phyloP scores from a whole-genome alignment of 2,888 invertebrate species.

The Trachelus iudaicus region DNA sequence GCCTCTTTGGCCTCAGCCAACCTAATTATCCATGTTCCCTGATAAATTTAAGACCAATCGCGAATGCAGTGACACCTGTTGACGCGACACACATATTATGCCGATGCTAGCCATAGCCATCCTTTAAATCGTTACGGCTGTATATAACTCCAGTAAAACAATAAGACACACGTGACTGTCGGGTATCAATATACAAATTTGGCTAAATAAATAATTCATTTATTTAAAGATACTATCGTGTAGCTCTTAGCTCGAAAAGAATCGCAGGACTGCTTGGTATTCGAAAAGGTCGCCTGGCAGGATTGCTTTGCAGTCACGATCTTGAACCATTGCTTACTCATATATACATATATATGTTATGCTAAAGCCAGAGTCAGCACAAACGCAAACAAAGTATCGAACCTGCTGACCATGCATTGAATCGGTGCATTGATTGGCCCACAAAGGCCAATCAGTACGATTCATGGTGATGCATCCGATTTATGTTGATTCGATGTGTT shows the following conservation, averaged over 20 bases:
- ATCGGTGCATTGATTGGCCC: constrained; percentile 15
- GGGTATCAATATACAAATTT: not conserved
- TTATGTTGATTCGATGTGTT: not conserved
- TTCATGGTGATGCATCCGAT: not conserved
- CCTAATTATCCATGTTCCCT: not conserved
- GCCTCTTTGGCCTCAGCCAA: not conserved
- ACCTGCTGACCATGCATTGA: constrained; percentile 9
- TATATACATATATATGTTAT: not conserved
- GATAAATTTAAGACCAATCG: not conserved
- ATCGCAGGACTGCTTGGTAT: not conserved
- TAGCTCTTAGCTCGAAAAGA: not conserved
- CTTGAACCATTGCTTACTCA: not conserved
- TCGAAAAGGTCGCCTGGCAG: not conserved
- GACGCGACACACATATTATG: not conserved
- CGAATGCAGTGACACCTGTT: not conserved
- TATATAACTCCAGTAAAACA: not conserved
- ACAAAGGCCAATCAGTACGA: constrained; percentile 21
- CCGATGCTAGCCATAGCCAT: not conserved
- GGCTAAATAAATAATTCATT: not conserved
- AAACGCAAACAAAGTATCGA: not conserved
- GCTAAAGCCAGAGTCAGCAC: not conserved
- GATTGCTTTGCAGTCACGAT: not conserved
- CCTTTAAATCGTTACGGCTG: not conserved
- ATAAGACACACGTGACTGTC: not conserved
- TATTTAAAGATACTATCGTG: not conserved